Evolutionary conservation across 2,888 invertebrate genomes (phyloP), one percentile per base, ranked within the genome.

Genomic region (Carcina quercana): DNA sequence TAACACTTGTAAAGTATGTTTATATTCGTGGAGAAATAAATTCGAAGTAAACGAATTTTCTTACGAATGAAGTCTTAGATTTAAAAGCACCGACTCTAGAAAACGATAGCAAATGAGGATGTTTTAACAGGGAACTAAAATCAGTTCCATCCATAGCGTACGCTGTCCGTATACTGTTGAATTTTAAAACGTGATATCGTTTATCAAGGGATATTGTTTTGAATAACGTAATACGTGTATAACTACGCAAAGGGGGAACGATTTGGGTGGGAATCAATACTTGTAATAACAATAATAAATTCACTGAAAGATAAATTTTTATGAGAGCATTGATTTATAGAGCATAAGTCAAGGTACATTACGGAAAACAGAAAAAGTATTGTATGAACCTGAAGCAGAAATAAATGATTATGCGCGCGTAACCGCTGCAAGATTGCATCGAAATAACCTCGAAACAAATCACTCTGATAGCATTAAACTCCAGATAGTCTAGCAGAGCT

Each of bases 301-400:
- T 61, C 61, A 64, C 64, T 61, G 45, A 58, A 52, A 53, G 59
- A 70, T 66, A 60, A 62, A 43, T 40, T 29, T 40, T 39, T 37
- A 52, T 40, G 38, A 49, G 53, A 49, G 51, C 54, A 56, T 61
- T 48, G 60, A 55, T 66, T 57, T 52, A 40, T 10, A 28, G 28
- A 49, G 27, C 12, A 29, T 12, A 17, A 30, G 28, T 45, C 34
- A 46, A 34, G 10, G 30, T 15, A 3, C 15, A 6, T 34, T 20
- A 22, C n/a, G 20, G 30, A 21, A 22, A 7, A 22, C 22, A 15
- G 14, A 11, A 10, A 22, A 7, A 28, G 5, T 12, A 3, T 15
- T 27, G 13, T 19, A 20, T 11, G 11, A 11, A 8, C n/a, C n/a
- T n/a, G n/a, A n/a, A n/a, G n/a, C n/a, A n/a, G n/a, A n/a, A n/a